Percentiles rank a stretch among this genome's conserved stretches.
phyloP scores from a whole-genome alignment of 2,797 vertebrate species.

The Notolabrus celidotus region DNA sequence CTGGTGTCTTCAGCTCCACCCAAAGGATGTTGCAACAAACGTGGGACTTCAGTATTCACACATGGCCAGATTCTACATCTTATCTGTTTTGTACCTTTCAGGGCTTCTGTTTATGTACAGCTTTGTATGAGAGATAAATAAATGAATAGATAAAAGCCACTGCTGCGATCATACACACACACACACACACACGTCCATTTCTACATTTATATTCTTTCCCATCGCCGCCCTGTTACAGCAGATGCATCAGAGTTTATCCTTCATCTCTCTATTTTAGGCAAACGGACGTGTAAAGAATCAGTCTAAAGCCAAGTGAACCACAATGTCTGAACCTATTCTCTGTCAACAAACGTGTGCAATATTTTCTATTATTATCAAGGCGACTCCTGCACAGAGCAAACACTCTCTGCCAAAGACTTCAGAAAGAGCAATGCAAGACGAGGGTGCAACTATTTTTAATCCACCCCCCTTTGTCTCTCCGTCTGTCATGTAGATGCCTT shows the following conservation, averaged over 20 bases:
- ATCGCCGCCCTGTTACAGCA: slow-evolving; percentile 75
- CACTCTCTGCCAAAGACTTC: slow-evolving; percentile 91
- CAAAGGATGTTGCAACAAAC: slow-evolving; percentile 8
- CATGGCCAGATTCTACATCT: slow-evolving; percentile 20
- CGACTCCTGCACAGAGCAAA: slow-evolving; percentile 79
- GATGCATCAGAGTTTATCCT: slow-evolving; percentile 64
- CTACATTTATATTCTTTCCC: slow-evolving; percentile 62
- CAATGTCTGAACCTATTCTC: slow-evolving; percentile 80
- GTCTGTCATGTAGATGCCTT: slow-evolving; percentile 57
- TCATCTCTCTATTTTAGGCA: slow-evolving; percentile 76
- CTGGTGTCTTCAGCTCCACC: slow-evolving; percentile 7
- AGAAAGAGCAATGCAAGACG: slow-evolving; percentile 77
- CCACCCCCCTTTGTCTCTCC: slow-evolving; percentile 35
- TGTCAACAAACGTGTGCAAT: slow-evolving; percentile 91
- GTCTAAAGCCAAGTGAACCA: slow-evolving; percentile 69
- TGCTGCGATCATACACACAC: slow-evolving; percentile 29
- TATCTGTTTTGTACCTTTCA: slow-evolving; percentile 11
- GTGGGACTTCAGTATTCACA: slow-evolving; percentile 21
- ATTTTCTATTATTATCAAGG: slow-evolving; percentile 86
- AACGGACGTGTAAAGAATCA: slow-evolving; percentile 38
- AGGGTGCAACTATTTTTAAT: slow-evolving; percentile 80
- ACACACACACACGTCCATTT: slow-evolving; percentile 45
- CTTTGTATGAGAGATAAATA: slow-evolving; percentile 33
- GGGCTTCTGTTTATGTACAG: slow-evolving; percentile 26
- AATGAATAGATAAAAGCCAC: slow-evolving; percentile 39